Base-by-base conservation (phyloP, 1,140 invertebrate genomes). In the Musca domestica region DNA sequence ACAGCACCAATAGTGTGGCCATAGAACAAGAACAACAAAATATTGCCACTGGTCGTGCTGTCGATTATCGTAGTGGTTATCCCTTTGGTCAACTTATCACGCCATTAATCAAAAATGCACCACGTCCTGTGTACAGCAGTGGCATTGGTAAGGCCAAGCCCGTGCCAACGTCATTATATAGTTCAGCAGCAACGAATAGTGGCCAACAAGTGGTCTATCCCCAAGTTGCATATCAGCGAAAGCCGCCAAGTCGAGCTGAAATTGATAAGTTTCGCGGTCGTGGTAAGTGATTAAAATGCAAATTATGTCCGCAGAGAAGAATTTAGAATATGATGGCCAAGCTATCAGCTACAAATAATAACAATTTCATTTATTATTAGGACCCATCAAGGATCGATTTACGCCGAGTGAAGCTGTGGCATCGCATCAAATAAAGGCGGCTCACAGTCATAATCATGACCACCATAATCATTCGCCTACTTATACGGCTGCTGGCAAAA, bases 51-150 rank as follows among this genome's bases (percentile, higher is more conserved):
- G 78, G 78, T n/a, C 78, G 78, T 0, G 78, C 78, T 6, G 74
- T 80, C 1, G 78, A 80, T 61, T 80, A 80, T 69, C 72, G 76
- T n/a, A 63, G 51, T 30, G 65, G 63, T 14, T 80, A 80, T 76
- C 76, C 76, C 5, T 80, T 80, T 63, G 75, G 74, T 0, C 77
- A 80, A 67, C 68, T 80, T 17, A 70, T 80, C 22, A 74, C 77
- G 15, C 77, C 77, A 1, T 56, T 78, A 41, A 68, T 75, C 12
- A 75, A 77, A 66, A 65, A 47, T 63, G 41, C 69, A 56, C 51
- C 68, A 25, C 64, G 25, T 30, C 64, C 49, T 22, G 56, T 64
- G 12, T 51, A 56, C 19, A 54, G n/a, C 25, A 25, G 41, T 23
- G n/a, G 20, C 65, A 66, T 15, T 19, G 20, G 41, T 15, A 20